Evolutionary conservation across 1,140 invertebrate species (phyloP), one percentile per base, ranked within the genome.

Genomic region (Caenorhabditis inopinata): DNA sequence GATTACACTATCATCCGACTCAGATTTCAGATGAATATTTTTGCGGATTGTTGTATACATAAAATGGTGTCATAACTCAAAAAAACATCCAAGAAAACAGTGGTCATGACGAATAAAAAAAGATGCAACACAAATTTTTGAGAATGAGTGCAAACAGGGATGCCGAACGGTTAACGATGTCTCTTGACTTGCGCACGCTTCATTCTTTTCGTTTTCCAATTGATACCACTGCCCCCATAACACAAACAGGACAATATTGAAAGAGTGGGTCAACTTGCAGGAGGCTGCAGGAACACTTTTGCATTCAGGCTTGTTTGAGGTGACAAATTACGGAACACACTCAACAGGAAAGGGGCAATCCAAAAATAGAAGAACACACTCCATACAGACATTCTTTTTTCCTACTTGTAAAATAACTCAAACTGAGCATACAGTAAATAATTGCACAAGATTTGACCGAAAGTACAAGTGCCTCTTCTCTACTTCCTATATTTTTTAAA

Each of bases 151-250:
- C 58, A 68, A 68, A 68, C 38, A 68, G 58, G 58, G 58, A 38
- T 68, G 58, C 58, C 58, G 58, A 68, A 68, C 58, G 58, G 58
- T 68, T 68, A 38, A 68, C 58, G 58, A 35, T 68, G 58, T 68
- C 58, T 68, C 58, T 68, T 68, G 58, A 68, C 58, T 68, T 68
- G 58, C 58, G 58, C 58, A 68, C 58, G 58, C 58, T 68, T 68
- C 58, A 38, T 68, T 42, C 32, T 68, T 68, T 42, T 58, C 51
- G 51, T 68, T 68, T n/a, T 68, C 27, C 58, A 27, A 38, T 68
- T 68, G 58, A 68, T 68, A 68, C 58, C 58, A 38, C 38, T 68
- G 58, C 58, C 58, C 58, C 58, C 58, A 68, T 38, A 42, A 68
- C 58, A 68, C 58, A 68, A 68, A 68, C 58, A 68, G 58, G 38